Percentiles rank a stretch among this genome's conserved stretches.
These are phyloP conservation scores for Pentalonia nigronervosa DNA, from an alignment of 1,140 invertebrate genomes.

Conservation along the genomic window DNA sequence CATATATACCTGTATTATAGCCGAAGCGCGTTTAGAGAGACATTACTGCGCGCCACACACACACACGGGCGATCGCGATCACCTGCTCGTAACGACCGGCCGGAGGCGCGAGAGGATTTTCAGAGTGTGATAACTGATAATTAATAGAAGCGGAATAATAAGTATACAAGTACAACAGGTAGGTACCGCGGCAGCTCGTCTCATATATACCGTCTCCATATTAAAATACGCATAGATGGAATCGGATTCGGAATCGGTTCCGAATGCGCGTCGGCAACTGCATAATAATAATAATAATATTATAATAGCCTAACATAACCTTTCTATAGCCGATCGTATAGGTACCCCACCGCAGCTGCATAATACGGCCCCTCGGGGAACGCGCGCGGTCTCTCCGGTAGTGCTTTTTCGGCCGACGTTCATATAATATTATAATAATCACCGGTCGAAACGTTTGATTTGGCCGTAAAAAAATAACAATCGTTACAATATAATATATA, in stretches of 20 bases:
- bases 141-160: neutral
- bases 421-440: too few relatives aligned
- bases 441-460: neutral
- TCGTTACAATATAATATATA: neutral
- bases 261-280: neutral
- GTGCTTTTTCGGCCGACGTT: neutral
- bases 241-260: neutral
- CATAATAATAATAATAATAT: too few relatives aligned
- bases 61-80: neutral
- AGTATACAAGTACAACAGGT: neutral
- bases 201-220: neutral
- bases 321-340: neutral
- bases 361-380: neutral
- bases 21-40: neutral
- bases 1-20: neutral
- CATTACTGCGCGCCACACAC: neutral
- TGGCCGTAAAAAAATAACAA: neutral
- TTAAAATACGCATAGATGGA: neutral
- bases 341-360: too few relatives aligned
- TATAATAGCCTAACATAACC: neutral
- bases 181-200: neutral
- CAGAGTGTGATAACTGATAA: neutral
- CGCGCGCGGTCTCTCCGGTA: neutral
- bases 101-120: constrained; percentile 24
- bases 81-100: neutral